Evolutionary conservation across 2,888 invertebrate species (phyloP), one percentile per base, ranked within the genome.

Genomic region (Apamea epomidion): DNA sequence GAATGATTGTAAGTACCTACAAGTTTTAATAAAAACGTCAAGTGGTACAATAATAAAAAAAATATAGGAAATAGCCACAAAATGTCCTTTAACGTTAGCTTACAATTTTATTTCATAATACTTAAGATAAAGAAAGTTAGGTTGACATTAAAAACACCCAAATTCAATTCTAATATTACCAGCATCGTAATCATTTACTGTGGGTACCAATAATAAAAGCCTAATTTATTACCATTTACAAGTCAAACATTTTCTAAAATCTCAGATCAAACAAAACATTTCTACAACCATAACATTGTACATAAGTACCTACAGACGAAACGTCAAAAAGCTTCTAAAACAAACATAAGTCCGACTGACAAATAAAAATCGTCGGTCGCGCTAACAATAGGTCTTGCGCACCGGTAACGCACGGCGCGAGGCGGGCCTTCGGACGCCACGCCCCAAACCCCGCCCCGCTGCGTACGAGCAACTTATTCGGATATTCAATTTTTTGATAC

Each of bases 331-430:
- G 80, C 77, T 85, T 79, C 79, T 74, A 76, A 86, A 86, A 85
- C 77, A 87, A 87, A 80, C 75, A 83, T 65, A 79, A 71, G 37
- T 84, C 83, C 74, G 32, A 83, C 84, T 78, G 87, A 89, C 89
- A 84, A 90, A 90, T 90, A 89, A 89, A 89, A 90, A 85, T 71
- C 77, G 82, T 80, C 80, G 76, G 80, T 85, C 80, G 80, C 81
- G 91, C 91, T 89, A 94, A 95, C 95, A 96, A 95, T 95, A 94
- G 92, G 90, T 87, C 77, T 88, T 87, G 79, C 82, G 90, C 83
- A 91, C 92, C 96, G 94, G 96, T 96, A 96, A 93, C 88, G 95
- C 96, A 96, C 96, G 91, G 92, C 92, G 92, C 91, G 89, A 91
- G 96, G 96, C 94, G 90, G 95, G 88, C 76, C 94, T 80, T 75